Percentiles rank a stretch among this genome's conserved stretches.
Evolutionary conservation across 2,888 invertebrate species (phyloP).

Genomic region (Steinernema hermaphroditum): DNA sequence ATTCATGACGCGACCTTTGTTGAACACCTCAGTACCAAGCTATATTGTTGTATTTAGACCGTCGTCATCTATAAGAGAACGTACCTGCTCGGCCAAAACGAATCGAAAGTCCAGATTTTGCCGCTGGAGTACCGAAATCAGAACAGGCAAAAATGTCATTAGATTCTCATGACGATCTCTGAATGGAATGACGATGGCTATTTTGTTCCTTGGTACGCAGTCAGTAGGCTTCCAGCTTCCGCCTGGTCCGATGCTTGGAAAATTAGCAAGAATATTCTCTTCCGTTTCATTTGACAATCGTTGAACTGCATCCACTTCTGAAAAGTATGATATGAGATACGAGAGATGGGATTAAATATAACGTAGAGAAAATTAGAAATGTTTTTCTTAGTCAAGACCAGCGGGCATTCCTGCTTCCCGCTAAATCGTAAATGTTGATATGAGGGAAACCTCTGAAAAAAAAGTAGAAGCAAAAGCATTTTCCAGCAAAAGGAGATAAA

Average conservation of each 20-base stretch:
- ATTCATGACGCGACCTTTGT: conserved; percentile 67
- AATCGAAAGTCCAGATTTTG: conserved; percentile 66
- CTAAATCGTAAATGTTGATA: no score
- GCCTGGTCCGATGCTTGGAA: conserved; percentile 59
- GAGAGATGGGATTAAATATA: no score
- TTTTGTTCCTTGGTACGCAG: conserved; percentile 54
- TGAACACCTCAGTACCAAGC: conserved; percentile 42
- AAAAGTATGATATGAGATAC: no score
- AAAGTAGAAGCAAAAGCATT: no score
- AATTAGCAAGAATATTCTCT: no score
- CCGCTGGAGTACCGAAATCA: conserved; percentile 64
- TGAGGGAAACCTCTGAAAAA: no score
- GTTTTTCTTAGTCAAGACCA: no score
- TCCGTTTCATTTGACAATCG: no score
- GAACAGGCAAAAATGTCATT: conserved; percentile 61
- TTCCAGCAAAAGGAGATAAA: no score
- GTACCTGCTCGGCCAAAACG: conserved; percentile 66
- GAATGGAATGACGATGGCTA: conserved; percentile 67
- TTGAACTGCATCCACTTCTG: no score
- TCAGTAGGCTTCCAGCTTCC: conserved; percentile 63
- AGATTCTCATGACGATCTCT: conserved; percentile 65
- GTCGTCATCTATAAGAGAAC: background rate
- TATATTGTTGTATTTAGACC: background rate
- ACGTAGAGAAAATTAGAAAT: no score
- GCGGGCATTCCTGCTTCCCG: no score